Conservation (phyloP, 2,888 invertebrate species). For the Elmis aenea region DNA sequence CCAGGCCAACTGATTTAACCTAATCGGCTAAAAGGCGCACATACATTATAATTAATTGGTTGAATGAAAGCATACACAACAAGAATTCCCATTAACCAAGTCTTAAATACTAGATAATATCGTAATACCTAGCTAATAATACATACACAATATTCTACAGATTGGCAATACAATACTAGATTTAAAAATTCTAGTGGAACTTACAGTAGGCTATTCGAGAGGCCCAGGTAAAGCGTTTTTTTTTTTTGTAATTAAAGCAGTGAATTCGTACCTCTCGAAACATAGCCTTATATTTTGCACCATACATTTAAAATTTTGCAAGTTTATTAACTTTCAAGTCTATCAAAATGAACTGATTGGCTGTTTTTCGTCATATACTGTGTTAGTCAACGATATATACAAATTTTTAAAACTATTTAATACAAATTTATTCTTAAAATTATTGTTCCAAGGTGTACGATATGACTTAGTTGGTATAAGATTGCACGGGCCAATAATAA, state of each 20-base stretch:
- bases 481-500: too few species aligned
- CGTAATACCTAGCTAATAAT: slow-evolving; percentile 40
- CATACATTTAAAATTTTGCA: slow-evolving; percentile 33
- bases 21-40: slow-evolving; percentile 19
- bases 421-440: slow-evolving; percentile 15
- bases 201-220: slow-evolving; percentile 37
- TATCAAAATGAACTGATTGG: slow-evolving; percentile 2
- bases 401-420: too few species aligned
- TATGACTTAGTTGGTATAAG: slow-evolving; percentile 16
- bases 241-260: slow-evolving; percentile 34
- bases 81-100: slow-evolving; percentile 45
- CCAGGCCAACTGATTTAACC: slow-evolving; percentile 13
- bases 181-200: slow-evolving; percentile 46
- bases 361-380: too few species aligned
- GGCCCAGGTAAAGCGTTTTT: slow-evolving; percentile 41
- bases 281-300: slow-evolving; percentile 38
- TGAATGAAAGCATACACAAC: slow-evolving; percentile 39
- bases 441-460: slow-evolving; percentile 20
- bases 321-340: slow-evolving; percentile 12
- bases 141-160: slow-evolving; percentile 40
- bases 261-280: slow-evolving; percentile 31
- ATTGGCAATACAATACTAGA: slow-evolving; percentile 48
- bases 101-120: slow-evolving; percentile 46
- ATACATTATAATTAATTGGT: slow-evolving; percentile 36
- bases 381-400: too few species aligned